These are phyloP conservation scores for Spodoptera littoralis DNA, from an alignment of 2,888 invertebrate species.

Conservation along the genomic window DNA sequence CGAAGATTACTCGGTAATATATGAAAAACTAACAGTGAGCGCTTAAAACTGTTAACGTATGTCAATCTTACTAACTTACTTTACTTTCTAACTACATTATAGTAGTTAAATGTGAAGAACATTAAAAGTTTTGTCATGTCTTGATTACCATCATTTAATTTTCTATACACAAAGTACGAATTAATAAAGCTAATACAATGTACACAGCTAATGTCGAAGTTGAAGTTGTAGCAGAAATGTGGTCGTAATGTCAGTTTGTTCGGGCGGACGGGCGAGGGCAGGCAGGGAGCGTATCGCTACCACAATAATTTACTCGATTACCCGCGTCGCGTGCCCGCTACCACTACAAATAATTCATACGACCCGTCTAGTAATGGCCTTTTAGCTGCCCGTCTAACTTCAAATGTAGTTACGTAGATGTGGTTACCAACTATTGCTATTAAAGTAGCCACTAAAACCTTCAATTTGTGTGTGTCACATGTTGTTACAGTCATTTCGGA, in stretches of 20 bases:
- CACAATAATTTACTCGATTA: conserved; percentile 79
- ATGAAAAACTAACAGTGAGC: too few relatives aligned
- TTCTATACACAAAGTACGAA: conserved; percentile 5
- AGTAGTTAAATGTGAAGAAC: too few relatives aligned
- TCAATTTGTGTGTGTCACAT: conserved; percentile 65
- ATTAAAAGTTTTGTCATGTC: too few relatives aligned
- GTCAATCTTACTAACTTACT: too few relatives aligned
- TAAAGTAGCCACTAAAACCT: conserved; percentile 76
- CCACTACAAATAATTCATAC: conserved; percentile 86
- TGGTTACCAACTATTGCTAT: conserved; percentile 76
- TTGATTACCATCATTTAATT: neutral
- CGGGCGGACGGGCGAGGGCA: conserved; percentile 25
- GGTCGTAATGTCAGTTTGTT: conserved; percentile 44
- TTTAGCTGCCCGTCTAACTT: conserved; percentile 85
- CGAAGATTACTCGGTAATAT: too few relatives aligned
- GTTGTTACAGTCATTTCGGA: conserved; percentile 31
- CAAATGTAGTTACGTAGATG: conserved; percentile 80
- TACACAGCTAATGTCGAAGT: conserved; percentile 34
- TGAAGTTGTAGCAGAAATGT: conserved; percentile 44
- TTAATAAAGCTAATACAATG: conserved; percentile 7
- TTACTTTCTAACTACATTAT: too few relatives aligned
- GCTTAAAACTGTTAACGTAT: too few relatives aligned
- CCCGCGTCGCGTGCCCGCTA: conserved; percentile 75
- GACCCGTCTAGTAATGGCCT: conserved; percentile 83
- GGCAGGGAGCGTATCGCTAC: conserved; percentile 62